Conservation (phyloP, 2,113 vertebrate species). For the Xiphophorus couchianus region DNA sequence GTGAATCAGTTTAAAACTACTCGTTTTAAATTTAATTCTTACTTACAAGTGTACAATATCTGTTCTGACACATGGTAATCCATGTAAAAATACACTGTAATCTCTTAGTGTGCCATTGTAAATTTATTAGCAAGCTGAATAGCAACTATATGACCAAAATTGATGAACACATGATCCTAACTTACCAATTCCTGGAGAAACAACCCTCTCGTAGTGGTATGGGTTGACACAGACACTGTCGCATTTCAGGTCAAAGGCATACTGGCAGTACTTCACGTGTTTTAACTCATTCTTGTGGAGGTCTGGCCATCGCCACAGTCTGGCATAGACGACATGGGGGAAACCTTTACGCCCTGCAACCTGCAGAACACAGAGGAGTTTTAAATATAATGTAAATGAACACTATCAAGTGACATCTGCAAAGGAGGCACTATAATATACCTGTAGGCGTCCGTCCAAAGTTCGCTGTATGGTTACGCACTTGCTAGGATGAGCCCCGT, state of each 20-base stretch:
- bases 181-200: constrained; percentile 96
- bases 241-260: constrained; percentile 97
- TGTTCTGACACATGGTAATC: not conserved
- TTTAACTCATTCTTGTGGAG: constrained; percentile 99
- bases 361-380: constrained; percentile 69
- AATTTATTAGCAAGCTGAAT: not conserved
- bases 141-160: not conserved
- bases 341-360: constrained; percentile 98
- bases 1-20: not conserved
- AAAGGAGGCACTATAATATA: constrained; percentile 43
- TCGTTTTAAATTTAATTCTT: not conserved
- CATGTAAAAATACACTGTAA: not conserved
- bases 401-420: not conserved
- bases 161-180: not conserved
- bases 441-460: constrained; percentile 95
- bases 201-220: constrained; percentile 98
- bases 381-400: not conserved
- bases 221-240: constrained; percentile 99
- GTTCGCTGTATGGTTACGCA: constrained; percentile 98
- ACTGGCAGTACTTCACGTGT: constrained; percentile 99
- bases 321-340: constrained; percentile 96
- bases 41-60: no score
- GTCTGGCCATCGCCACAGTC: constrained; percentile 98
- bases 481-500: constrained; percentile 97
- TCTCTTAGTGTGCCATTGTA: not conserved